phyloP scores from a whole-genome alignment of 2,888 invertebrate species.

The Tyria jacobaeae region DNA sequence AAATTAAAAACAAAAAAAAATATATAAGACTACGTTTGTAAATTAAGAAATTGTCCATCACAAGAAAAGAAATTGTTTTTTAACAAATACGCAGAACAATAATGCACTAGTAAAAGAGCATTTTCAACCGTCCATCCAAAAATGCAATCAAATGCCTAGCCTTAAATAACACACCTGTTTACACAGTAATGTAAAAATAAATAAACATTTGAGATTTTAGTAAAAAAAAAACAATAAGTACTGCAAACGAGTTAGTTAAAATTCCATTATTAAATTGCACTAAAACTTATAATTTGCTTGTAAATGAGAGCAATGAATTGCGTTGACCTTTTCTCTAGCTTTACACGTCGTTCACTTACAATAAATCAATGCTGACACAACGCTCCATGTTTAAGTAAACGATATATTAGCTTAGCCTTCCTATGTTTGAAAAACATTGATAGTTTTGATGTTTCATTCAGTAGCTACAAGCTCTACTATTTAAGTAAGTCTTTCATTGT shows the following conservation, averaged over 20 bases:
- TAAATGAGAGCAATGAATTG: slow-evolving; percentile 54
- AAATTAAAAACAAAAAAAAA: background rate
- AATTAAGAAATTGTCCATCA: no score
- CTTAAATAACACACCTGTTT: background rate
- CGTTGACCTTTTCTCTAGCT: slow-evolving; percentile 51
- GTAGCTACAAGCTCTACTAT: background rate
- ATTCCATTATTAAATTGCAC: slow-evolving; percentile 11
- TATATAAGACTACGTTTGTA: no score
- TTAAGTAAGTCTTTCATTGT: background rate
- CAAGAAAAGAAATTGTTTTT: no score
- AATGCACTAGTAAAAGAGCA: no score
- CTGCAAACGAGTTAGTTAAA: no score
- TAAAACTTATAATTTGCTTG: slow-evolving; percentile 19
- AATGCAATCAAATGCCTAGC: background rate
- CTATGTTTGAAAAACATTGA: slow-evolving; percentile 2
- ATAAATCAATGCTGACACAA: background rate
- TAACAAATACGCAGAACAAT: no score
- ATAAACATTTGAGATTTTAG: no score
- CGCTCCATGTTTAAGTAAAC: background rate
- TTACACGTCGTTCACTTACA: slow-evolving; percentile 6
- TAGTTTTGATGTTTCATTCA: background rate
- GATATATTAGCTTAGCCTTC: background rate
- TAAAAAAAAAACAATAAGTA: no score
- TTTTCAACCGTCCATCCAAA: no score
- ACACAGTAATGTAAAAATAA: background rate